Evolutionary conservation across 1,140 invertebrate genomes (phyloP), one percentile per base, ranked within the genome.

Genomic region (Drosophila tropicalis): DNA sequence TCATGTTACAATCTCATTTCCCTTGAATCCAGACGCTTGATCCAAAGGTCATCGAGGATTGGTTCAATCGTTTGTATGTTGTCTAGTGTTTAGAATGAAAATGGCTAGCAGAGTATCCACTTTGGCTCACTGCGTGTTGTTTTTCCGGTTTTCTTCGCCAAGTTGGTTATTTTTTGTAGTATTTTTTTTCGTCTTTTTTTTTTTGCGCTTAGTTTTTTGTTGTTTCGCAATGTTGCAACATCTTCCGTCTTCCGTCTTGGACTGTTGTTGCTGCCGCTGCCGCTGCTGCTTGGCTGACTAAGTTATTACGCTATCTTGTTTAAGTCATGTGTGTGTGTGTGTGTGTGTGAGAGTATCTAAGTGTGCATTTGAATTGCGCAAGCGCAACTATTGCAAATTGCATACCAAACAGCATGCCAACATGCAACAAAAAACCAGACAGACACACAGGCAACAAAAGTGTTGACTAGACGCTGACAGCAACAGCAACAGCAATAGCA

Each of bases 381-480:
- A 86, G 83, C 79, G 83, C 83, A 86, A 83, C 83, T 86, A 87
- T 86, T 86, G 83, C 83, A 86, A 86, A 86, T 86, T 86, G 83
- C 79, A 86, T 87, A 82, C 83, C 82, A 79, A 81, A 71, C 67
- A 75, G 78, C 82, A 86, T 86, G 83, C 83, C 83, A 87, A 86
- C 83, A 86, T 86, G 83, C 83, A 86, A 86, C 83, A 86, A 51
- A 51, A 51, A 86, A 86, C 85, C 83, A 78, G 76, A 58, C 73
- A 76, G 73, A 86, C 83, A 86, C 83, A 85, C 83, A 70, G 83
- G 83, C 83, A 86, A 82, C 82, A 70, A 66, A 77, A 77, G 67
- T 76, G 82, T 77, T 85, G 81, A 84, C 81, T 85, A 81, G 77
- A 84, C 81, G 81, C 81, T 81, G 79, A 82, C 83, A 75, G 62